phyloP scores from a whole-genome alignment of 92 coral and sea anemone species.

The Porites divaricata region DNA sequence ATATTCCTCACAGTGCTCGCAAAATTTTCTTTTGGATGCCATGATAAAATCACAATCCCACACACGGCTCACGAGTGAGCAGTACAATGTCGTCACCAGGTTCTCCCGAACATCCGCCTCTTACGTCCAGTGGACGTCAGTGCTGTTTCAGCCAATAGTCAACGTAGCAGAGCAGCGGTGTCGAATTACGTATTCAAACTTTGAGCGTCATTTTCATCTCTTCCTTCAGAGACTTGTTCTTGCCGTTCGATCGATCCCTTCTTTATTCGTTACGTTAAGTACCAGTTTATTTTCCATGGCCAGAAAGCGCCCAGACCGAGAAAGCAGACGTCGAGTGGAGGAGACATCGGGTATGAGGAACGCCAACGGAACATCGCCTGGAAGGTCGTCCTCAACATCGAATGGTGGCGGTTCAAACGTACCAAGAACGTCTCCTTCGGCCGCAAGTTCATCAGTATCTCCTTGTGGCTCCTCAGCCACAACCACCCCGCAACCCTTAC shows the following conservation, averaged over 20 bases:
- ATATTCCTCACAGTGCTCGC: constrained; percentile 61
- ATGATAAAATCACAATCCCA: no score
- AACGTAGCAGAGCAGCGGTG: not conserved
- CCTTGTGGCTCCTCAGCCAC: not conserved
- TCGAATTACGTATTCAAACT: constrained; percentile 30
- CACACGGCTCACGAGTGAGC: not conserved
- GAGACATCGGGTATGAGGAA: constrained; percentile 8
- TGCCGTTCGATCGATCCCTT: not conserved
- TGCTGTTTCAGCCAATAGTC: constrained; percentile 5
- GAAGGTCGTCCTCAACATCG: not conserved
- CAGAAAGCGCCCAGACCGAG: not conserved
- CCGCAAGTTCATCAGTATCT: not conserved
- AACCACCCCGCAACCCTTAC: not conserved
- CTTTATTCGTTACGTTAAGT: not conserved
- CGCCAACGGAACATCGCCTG: not conserved
- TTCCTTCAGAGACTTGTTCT: not conserved
- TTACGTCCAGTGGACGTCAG: not conserved
- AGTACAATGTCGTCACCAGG: not conserved
- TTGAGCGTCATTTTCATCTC: constrained; percentile 16
- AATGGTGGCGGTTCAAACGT: not conserved
- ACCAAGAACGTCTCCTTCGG: not conserved
- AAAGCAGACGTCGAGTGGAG: constrained; percentile 2
- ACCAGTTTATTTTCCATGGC: not conserved
- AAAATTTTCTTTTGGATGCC: constrained; percentile 51
- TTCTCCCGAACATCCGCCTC: not conserved